A percentile compares a stretch with the other conserved stretches of the same genome.
Conservation (phyloP, 2,113 vertebrate species). For the Pitta sordida region DNA sequence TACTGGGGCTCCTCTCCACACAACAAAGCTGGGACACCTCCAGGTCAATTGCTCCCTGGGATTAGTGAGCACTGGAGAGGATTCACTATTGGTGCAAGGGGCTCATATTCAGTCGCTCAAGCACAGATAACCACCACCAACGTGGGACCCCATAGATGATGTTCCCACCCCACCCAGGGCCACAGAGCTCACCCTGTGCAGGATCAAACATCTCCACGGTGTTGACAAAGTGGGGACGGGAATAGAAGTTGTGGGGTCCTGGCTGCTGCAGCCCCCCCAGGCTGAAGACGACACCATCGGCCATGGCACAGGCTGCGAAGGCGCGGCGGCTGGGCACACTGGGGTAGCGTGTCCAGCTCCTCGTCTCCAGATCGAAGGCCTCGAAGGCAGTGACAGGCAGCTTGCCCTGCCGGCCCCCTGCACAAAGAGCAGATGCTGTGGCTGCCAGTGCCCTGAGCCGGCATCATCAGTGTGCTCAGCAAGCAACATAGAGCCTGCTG, state of each 20-base stretch:
- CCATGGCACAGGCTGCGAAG: slow-evolving; percentile 88
- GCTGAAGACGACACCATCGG: slow-evolving; percentile 85
- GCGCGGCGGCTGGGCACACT: slow-evolving; percentile 93
- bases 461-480: background rate
- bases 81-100: background rate
- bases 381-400: slow-evolving; percentile 94
- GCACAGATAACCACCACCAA: background rate
- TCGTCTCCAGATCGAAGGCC: slow-evolving; percentile 91
- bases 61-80: background rate
- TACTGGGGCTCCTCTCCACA: accelerated
- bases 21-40: background rate
- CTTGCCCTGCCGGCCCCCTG: slow-evolving; percentile 96
- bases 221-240: slow-evolving; percentile 96
- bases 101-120: background rate
- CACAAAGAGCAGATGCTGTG: background rate
- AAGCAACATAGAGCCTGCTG: accelerated
- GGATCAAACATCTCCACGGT: slow-evolving; percentile 94
- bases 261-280: slow-evolving; percentile 96
- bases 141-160: background rate
- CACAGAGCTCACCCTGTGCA: slow-evolving; percentile 79
- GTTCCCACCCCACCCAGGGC: background rate
- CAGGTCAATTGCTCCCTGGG: background rate
- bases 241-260: slow-evolving; percentile 97
- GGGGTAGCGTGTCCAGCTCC: slow-evolving; percentile 90
- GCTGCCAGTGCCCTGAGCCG: background rate